A percentile compares a stretch with the other conserved stretches of the same genome.
phyloP scores from a whole-genome alignment of 2,797 vertebrate genomes.

The Erethizon dorsatum region DNA sequence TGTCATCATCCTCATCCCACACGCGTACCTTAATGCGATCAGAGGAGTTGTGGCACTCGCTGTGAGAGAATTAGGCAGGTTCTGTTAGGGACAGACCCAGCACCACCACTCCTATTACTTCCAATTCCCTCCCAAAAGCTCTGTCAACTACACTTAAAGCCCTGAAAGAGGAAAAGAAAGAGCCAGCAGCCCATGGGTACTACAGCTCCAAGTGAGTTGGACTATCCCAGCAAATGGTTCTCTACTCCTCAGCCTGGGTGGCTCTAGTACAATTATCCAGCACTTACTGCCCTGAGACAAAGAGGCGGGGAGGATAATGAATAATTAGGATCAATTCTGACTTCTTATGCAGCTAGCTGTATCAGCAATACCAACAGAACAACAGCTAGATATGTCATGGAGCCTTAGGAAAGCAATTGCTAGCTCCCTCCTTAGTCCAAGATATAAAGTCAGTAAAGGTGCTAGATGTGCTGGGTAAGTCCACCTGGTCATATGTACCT shows the following conservation, averaged over 20 bases:
- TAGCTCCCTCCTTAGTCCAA: neutral
- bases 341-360: constrained; percentile 20
- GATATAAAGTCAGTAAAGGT: neutral
- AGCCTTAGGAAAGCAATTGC: constrained; percentile 3
- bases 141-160: neutral
- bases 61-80: constrained; percentile 81
- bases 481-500: neutral
- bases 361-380: constrained; percentile 28
- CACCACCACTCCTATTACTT: neutral
- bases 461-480: neutral
- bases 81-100: neutral
- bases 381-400: neutral
- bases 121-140: neutral
- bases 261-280: neutral
- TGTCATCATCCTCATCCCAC: constrained; percentile 99
- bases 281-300: neutral
- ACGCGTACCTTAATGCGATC: constrained; percentile 99
- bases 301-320: neutral
- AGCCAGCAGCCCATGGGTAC: neutral
- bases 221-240: constrained; percentile 9
- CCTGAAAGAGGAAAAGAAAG: constrained; percentile 11
- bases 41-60: constrained; percentile 99
- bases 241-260: neutral
- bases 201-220: constrained; percentile 32
- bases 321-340: constrained; percentile 16